phyloP scores from a whole-genome alignment of 2,888 invertebrate species.

The Cataglyphis livida region DNA sequence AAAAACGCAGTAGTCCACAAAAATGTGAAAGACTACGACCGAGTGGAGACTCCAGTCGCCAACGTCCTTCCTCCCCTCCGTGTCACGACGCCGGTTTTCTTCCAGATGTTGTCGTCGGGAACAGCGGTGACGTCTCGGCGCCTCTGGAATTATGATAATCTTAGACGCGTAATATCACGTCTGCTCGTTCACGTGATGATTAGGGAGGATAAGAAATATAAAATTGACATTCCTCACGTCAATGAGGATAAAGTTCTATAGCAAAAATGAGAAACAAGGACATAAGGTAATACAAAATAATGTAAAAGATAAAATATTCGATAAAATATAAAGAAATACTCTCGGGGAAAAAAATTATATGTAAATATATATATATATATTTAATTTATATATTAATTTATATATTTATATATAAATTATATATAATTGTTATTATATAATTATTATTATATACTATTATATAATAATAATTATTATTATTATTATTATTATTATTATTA shows the following conservation, averaged over 20 bases:
- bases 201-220: neutral
- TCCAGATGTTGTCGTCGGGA: constrained; percentile 20
- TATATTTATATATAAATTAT: too few species aligned
- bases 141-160: neutral
- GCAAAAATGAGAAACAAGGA: neutral
- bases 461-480: too few species aligned
- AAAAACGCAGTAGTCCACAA: constrained; percentile 54
- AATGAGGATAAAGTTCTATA: neutral
- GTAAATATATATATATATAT: neutral
- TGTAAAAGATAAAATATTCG: neutral
- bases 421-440: too few species aligned
- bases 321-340: neutral
- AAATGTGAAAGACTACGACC: constrained; percentile 63
- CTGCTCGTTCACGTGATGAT: neutral
- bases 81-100: constrained; percentile 9
- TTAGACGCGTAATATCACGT: neutral
- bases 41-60: constrained; percentile 47
- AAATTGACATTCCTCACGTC: neutral
- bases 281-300: neutral
- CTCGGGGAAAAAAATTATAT: neutral
- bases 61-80: neutral
- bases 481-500: too few species aligned
- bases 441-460: too few species aligned
- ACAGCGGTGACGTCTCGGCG: neutral
- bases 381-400: too few species aligned